phyloP scores from a whole-genome alignment of 2,797 vertebrate species.

The Poecilia gillii region DNA sequence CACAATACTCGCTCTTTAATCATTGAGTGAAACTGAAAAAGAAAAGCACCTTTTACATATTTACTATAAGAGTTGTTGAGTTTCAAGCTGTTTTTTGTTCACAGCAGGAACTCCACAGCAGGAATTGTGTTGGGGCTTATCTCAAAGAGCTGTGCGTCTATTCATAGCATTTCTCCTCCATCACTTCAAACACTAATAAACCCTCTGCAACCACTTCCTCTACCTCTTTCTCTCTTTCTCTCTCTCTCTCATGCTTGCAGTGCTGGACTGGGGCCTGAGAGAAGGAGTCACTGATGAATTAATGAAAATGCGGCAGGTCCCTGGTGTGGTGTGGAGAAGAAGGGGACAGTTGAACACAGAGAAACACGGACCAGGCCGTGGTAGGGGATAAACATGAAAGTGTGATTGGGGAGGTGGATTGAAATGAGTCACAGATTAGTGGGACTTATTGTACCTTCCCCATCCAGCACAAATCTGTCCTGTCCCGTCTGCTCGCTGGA shows the following conservation, averaged over 20 bases:
- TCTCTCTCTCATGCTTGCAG: slow-evolving; percentile 18
- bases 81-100: slow-evolving; percentile 24
- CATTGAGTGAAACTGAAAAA: neutral
- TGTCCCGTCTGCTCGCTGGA: slow-evolving; percentile 30
- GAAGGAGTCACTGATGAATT: slow-evolving; percentile 46
- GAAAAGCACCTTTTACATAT: slow-evolving; percentile 20
- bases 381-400: slow-evolving; percentile 21
- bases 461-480: slow-evolving; percentile 48
- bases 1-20: neutral
- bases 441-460: slow-evolving; percentile 56
- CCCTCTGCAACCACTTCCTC: slow-evolving; percentile 34
- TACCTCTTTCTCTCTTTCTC: slow-evolving; percentile 19
- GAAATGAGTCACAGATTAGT: slow-evolving; percentile 65
- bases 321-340: slow-evolving; percentile 10
- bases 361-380: slow-evolving; percentile 10
- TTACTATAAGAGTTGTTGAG: slow-evolving; percentile 12
- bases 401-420: slow-evolving; percentile 45
- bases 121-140: slow-evolving; percentile 37
- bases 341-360: slow-evolving; percentile 32
- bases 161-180: slow-evolving; percentile 64
- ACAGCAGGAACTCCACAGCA: slow-evolving; percentile 40
- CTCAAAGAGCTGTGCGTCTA: slow-evolving; percentile 50
- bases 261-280: slow-evolving; percentile 31
- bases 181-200: slow-evolving; percentile 67
- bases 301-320: slow-evolving; percentile 58